Conservation (phyloP, 2,113 vertebrate species). For the Nothocercus nigrocapillus region DNA sequence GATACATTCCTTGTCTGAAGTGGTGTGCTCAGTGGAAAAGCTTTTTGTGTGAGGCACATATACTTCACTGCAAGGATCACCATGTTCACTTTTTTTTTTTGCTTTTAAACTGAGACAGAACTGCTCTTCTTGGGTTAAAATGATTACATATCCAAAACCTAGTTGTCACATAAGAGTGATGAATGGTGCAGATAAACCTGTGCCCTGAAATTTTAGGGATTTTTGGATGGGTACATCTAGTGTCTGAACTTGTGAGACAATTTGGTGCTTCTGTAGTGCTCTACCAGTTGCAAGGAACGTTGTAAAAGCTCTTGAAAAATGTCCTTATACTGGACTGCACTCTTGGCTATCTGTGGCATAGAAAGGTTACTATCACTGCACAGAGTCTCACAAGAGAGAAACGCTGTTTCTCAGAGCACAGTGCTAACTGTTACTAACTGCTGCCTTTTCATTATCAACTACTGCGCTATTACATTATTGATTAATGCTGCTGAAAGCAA, state of each 20-base stretch:
- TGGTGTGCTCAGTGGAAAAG: not conserved
- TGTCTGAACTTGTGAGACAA: not conserved
- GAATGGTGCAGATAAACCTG: not conserved
- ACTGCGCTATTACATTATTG: constrained; percentile 11
- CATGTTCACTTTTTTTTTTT: not conserved
- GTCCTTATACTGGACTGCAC: not conserved
- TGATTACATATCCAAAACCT: accelerated
- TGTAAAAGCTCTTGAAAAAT: not conserved
- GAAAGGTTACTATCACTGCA: not conserved
- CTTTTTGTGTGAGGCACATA: not conserved
- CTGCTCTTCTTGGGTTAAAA: not conserved
- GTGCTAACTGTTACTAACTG: not conserved
- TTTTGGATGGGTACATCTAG: not conserved
- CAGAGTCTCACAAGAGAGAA: not conserved
- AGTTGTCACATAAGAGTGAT: not conserved
- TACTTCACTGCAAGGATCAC: not conserved
- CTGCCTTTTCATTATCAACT: constrained; percentile 30
- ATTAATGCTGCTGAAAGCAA: constrained; percentile 18
- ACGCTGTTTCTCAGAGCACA: not conserved
- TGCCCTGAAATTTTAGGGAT: not conserved
- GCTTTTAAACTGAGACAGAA: not conserved
- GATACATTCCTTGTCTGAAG: not conserved
- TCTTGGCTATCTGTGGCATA: not conserved
- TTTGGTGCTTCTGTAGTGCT: not conserved
- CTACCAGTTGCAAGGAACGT: not conserved